Evolutionary conservation across 2,888 invertebrate species (phyloP).

Genomic region (Ptilodon capucinus): DNA sequence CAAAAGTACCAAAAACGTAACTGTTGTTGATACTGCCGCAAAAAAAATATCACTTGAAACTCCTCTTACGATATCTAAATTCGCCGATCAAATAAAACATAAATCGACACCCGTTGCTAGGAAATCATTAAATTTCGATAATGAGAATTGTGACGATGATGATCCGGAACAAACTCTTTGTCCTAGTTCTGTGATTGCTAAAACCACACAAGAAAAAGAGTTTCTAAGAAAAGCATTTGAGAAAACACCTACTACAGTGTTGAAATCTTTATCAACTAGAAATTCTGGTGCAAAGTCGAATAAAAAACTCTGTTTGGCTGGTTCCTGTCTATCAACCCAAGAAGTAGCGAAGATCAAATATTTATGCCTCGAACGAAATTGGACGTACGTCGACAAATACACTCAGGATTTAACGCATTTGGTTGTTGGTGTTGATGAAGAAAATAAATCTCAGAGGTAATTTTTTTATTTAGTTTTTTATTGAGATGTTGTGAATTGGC

Average conservation of each 20-base stretch:
- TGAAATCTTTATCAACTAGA: slow-evolving; percentile 24
- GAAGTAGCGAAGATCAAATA: slow-evolving; percentile 51
- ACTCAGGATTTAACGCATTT: slow-evolving; percentile 62
- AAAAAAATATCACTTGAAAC: slow-evolving; percentile 51
- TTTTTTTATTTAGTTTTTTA: neutral
- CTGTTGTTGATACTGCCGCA: slow-evolving; percentile 35
- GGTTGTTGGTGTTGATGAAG: slow-evolving; percentile 69
- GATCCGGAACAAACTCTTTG: slow-evolving; percentile 60
- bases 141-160: slow-evolving; percentile 34
- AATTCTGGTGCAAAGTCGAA: slow-evolving; percentile 19
- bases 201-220: slow-evolving; percentile 68
- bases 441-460: slow-evolving; percentile 69
- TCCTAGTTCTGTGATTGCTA: slow-evolving; percentile 45
- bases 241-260: slow-evolving; percentile 40
- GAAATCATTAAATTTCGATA: slow-evolving; percentile 65
- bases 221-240: slow-evolving; percentile 69
- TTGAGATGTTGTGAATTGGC: too few relatives aligned
- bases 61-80: slow-evolving; percentile 63
- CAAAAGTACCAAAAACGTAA: slow-evolving; percentile 40
- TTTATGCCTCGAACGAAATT: slow-evolving; percentile 49
- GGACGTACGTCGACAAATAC: slow-evolving; percentile 62
- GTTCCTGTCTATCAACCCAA: slow-evolving; percentile 53
- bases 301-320: slow-evolving; percentile 53
- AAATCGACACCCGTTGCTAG: slow-evolving; percentile 71
- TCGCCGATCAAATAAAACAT: slow-evolving; percentile 61